Evolutionary conservation across 2,113 vertebrate genomes (phyloP), one percentile per base, ranked within the genome.

Genomic region (Coturnix japonica): DNA sequence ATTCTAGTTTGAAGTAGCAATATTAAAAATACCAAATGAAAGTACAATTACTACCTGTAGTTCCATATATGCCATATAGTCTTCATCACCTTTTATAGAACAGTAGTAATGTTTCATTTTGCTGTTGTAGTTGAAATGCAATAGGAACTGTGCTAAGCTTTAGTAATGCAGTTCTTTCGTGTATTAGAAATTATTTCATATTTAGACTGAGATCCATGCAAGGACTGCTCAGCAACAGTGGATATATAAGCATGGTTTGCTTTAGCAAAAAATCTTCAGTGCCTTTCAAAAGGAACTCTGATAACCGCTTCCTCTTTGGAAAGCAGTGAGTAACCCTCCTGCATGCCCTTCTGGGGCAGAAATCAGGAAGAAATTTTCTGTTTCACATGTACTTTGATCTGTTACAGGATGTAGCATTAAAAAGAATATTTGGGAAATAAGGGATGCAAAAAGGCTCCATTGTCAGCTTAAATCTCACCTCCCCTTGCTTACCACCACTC

Each of bases 161-260:
- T 57, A n/a, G 17, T 53, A 33, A 64, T 30, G 53, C 2, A 51
- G 8, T 37, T 59, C n/a, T 71, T 59, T 12, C 0, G 0, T 46
- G 26, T 41, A 37, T 37, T 61, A 25, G 22, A 17, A 61, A 37
- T 35, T 37, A 33, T 37, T 35, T 11, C 3, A 8, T 85, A 35
- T 73, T 65, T 15, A 56, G 69, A 13, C 54, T 66, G 44, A 53
- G 22, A n/a, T 43, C 76, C 7, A 2, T 19, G 14, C 31, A 20
- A 22, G 56, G 41, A 70, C 18, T 44, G 70, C 8, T 74, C n/a
- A 35, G 43, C n/a, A 28, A 12, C 19, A 69, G 13, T 56, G 31
- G 35, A 64, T 39, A 28, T 6, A 64, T 20, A 49, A 26, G 47
- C 43, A 15, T 59, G 21, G 49, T 60, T 65, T 77, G 30, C 70